These are phyloP conservation scores for Dioctria linearis DNA, from an alignment of 2,888 invertebrate genomes.

Conservation along the genomic window DNA sequence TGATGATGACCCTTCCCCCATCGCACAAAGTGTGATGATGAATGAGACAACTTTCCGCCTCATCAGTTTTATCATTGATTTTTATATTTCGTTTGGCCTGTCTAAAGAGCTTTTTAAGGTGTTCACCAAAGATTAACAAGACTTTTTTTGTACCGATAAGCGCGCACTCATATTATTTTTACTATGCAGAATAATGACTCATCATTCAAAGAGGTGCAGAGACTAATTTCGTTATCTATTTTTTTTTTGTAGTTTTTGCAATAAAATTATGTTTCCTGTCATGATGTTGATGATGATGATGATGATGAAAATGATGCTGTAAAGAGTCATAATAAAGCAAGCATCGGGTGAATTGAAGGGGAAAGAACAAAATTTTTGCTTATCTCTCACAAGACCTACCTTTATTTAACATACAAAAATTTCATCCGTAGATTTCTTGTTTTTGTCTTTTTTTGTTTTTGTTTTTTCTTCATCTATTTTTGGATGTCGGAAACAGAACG, in stretches of 20 bases:
- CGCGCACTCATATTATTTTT: background rate
- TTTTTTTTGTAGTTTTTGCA: background rate
- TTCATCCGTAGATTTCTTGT: background rate
- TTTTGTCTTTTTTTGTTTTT: background rate
- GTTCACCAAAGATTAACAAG: constrained; percentile 28
- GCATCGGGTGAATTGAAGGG: too few relatives aligned
- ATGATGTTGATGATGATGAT: background rate
- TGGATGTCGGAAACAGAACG: too few relatives aligned
- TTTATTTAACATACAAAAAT: constrained; percentile 12
- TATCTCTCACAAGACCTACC: constrained; percentile 15
- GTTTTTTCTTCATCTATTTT: too few relatives aligned
- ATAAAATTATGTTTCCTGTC: constrained; percentile 3
- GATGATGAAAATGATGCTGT: background rate
- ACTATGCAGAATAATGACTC: background rate
- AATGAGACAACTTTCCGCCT: constrained; percentile 26
- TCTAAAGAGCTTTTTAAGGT: constrained; percentile 19
- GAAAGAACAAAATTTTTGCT: background rate
- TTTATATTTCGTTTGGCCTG: constrained; percentile 4
- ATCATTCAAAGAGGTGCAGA: background rate
- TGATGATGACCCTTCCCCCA: constrained; percentile 30
- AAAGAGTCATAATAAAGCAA: background rate
- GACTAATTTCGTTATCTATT: too few relatives aligned
- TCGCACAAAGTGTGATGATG: constrained; percentile 20
- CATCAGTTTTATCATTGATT: constrained; percentile 48
- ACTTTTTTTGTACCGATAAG: constrained; percentile 22